phyloP scores from a whole-genome alignment of 2,888 invertebrate species.

The Cephus pulcher region DNA sequence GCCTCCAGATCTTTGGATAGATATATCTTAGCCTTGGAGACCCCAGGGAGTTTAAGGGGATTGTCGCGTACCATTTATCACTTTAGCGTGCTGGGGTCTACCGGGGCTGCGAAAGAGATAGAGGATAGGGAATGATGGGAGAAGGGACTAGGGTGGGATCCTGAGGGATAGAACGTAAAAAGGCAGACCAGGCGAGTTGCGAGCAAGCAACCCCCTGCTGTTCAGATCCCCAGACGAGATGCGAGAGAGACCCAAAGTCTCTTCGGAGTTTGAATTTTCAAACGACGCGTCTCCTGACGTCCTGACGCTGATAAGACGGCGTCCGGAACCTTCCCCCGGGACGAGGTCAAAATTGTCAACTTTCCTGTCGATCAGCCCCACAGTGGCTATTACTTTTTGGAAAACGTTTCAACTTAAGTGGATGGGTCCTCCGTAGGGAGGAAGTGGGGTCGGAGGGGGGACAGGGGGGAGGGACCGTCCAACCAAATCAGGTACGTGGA shows the following conservation, averaged over 20 bases:
- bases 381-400: neutral
- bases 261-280: conserved; percentile 22
- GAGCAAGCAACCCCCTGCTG: conserved; percentile 34
- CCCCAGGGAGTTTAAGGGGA: conserved; percentile 32
- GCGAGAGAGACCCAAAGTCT: conserved; percentile 24
- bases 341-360: neutral
- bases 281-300: neutral
- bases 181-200: conserved; percentile 22
- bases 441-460: neutral
- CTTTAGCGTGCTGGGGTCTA: conserved; percentile 18
- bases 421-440: neutral
- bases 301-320: neutral
- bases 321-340: neutral
- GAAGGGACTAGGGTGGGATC: neutral
- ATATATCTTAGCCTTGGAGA: conserved; percentile 37
- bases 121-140: neutral
- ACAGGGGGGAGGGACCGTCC: neutral
- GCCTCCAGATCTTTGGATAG: conserved; percentile 26
- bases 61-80: conserved; percentile 55
- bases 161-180: conserved; percentile 28
- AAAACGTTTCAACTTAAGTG: neutral
- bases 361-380: neutral
- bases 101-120: neutral
- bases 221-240: conserved; percentile 26
- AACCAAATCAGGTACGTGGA: conserved; percentile 9